Base-by-base conservation (phyloP, 2,888 invertebrate species). In the Zaprionus obscuricornis region DNA sequence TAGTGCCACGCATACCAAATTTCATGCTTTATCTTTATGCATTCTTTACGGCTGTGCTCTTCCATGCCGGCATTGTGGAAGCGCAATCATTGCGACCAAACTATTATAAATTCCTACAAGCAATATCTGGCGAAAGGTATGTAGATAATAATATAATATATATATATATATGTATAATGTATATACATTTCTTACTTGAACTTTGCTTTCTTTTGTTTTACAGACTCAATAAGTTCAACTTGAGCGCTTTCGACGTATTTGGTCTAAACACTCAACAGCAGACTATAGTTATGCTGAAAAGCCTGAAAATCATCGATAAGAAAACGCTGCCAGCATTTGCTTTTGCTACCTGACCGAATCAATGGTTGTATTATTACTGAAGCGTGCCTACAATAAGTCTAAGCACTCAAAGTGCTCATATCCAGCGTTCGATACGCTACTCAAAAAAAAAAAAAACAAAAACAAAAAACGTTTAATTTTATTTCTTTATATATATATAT, bases 41-140 rank as follows among this genome's bases (percentile, higher is more conserved):
- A 66, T 91, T 95, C 60, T 94, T 95, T 69, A 96, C 96, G 2
- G 94, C 95, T 7, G 90, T 94, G 62, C 91, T 96, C 26, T 95
- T 96, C 88, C 95, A 96, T 89, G 93, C 93, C 3, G 95, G 94
- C 46, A 92, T 96, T 26, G 82, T 96, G 57, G 96, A 97, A 88
- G 95, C 96, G 0, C 94, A 94, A 56, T 94, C 94, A 84, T 89
- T 97, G 65, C 91, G 96, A 66, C 92, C 93, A n/a, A 95, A 95
- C 50, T 97, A 97, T 89, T 96, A 94, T 93, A 95, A 94, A 87
- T 96, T 96, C 89, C 91, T 97, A 31, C 92, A 93, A 66, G 92
- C 92, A 58, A 91, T 96, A 63, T 96, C 96, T 0, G 95, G 94
- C 33, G 93, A 93, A 88, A 91, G 93, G 93, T 92, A 86, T 89